Evolutionary conservation across 2,797 vertebrate genomes (phyloP).

Genomic region (Kryptopterus vitreolus): DNA sequence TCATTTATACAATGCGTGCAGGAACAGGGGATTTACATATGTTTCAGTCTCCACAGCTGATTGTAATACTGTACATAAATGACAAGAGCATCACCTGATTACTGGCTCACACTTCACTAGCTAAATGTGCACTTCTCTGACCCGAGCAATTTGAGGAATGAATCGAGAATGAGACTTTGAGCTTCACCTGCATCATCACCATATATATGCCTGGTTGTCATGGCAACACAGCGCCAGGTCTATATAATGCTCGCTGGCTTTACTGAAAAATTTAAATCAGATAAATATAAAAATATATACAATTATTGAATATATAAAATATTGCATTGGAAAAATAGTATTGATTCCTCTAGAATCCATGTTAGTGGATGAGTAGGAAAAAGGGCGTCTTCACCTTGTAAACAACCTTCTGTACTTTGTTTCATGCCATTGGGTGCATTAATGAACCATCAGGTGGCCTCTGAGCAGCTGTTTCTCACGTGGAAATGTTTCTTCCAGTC

Average conservation of each 20-base stretch:
- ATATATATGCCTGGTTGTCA: constrained; percentile 20
- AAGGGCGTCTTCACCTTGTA: constrained; percentile 43
- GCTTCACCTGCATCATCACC: background rate
- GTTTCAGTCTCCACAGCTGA: too few relatives aligned
- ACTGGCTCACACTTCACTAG: background rate
- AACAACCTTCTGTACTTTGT: constrained; percentile 53
- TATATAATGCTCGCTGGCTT: constrained; percentile 7
- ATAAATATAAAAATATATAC: background rate
- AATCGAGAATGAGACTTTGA: background rate
- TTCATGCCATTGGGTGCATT: constrained; percentile 51
- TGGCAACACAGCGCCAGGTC: constrained; percentile 36
- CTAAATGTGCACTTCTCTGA: background rate
- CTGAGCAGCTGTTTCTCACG: constrained; percentile 50
- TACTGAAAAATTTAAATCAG: background rate
- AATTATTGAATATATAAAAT: background rate
- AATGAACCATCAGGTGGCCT: constrained; percentile 45
- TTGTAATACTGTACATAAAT: too few relatives aligned
- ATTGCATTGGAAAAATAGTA: background rate
- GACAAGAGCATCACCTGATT: too few relatives aligned
- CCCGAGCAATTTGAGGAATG: background rate
- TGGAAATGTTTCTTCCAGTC: constrained; percentile 49
- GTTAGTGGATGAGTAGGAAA: background rate
- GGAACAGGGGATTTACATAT: too few relatives aligned
- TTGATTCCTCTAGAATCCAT: background rate
- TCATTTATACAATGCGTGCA: too few relatives aligned